A percentile compares a stretch with the other conserved stretches of the same genome.
phyloP scores from a whole-genome alignment of 2,797 vertebrate genomes.

The Sebastolobus alascanus region DNA sequence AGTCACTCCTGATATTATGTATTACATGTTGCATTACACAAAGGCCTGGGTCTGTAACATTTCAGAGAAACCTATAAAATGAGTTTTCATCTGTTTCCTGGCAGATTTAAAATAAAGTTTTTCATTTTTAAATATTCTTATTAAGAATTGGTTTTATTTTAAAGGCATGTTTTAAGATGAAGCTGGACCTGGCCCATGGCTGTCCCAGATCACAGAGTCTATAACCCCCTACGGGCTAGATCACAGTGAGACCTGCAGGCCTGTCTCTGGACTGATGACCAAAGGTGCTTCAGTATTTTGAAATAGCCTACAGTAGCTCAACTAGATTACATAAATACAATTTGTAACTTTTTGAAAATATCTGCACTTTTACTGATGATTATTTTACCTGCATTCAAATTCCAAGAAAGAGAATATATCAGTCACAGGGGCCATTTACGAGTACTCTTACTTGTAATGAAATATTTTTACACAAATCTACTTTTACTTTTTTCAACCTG shows the following conservation, averaged over 20 bases:
- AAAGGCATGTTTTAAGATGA: slow-evolving; percentile 21
- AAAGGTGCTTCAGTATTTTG: slow-evolving; percentile 4
- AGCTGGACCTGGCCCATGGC: slow-evolving; percentile 3
- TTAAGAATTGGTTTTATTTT: slow-evolving; percentile 4
- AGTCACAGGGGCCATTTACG: background rate
- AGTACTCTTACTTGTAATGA: background rate
- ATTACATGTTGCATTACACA: background rate
- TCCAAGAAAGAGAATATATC: background rate
- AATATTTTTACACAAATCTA: background rate
- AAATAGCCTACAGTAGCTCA: background rate
- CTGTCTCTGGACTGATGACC: slow-evolving; percentile 21
- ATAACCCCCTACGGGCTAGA: slow-evolving; percentile 31
- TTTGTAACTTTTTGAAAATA: background rate
- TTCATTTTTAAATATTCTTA: background rate
- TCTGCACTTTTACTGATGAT: background rate
- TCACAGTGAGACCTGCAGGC: slow-evolving; percentile 41
- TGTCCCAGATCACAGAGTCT: slow-evolving; percentile 36
- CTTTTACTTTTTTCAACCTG: no score
- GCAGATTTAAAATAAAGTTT: background rate
- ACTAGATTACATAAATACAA: background rate
- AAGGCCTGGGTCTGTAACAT: background rate
- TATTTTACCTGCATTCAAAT: background rate
- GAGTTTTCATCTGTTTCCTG: background rate
- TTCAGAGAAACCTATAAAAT: background rate
- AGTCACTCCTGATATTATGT: background rate